Evolutionary conservation across 2,113 vertebrate genomes (phyloP), one percentile per base, ranked within the genome.

Genomic region (Anarhynchus alexandrinus): DNA sequence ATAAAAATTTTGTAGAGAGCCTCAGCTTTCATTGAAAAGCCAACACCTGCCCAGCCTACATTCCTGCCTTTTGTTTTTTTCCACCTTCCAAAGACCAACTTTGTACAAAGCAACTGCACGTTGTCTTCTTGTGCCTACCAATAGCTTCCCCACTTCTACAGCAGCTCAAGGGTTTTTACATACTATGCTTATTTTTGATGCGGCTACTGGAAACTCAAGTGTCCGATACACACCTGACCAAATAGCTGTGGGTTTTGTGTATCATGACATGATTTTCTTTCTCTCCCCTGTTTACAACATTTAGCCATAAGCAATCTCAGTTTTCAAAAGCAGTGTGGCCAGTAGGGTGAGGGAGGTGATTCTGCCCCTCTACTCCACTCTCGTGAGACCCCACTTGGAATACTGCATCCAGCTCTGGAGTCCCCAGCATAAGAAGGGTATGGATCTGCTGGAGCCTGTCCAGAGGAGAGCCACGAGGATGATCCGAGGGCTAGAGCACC

Each of bases 1-100:
- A 91, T 11, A 82, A 79, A 70, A 67, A 82, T 49, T 15, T 15
- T 67, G 27, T 29, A 59, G n/a, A 86, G 49, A 11, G 12, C 29
- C 38, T 64, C 58, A 51, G 55, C 26, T 51, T 66, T n/a, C 72
- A 67, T 2, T 22, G 49, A 73, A 70, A 86, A 88, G 55, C 61
- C 19, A 2, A 64, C 30, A 38, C 7, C 4, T 0, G 0, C 34
- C 26, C 43, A 70, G 18, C 12, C 19, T 18, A 10, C 27, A 38
- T 3, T 12, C 34, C 29, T 71, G 49, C 34, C 51, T 71, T 65
- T 65, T 16, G 18, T 2, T 59, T 72, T 72, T 64, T 43, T 29
- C 36, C 40, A 93, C 16, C 34, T 69, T 73, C 16, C 64, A 27
- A 79, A 52, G 15, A 54, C 13, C 4, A 92, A 49, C 45, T n/a